phyloP scores from a whole-genome alignment of 2,797 vertebrate genomes.

The Etheostoma nigrum region DNA sequence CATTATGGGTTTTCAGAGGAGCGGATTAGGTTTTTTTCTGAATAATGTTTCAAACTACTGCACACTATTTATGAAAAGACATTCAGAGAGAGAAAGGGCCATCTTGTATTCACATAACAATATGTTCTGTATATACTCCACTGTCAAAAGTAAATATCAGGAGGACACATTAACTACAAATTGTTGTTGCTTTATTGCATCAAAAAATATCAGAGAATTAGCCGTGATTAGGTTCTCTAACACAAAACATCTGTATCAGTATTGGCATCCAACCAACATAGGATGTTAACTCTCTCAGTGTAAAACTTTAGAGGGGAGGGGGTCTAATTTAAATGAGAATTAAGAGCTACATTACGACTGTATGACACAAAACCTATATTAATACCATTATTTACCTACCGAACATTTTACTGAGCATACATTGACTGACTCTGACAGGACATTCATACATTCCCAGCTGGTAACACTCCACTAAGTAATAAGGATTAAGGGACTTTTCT shows the following conservation, averaged over 20 bases:
- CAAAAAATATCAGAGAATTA: not conserved
- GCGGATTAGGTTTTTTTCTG: too few species aligned
- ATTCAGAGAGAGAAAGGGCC: not conserved
- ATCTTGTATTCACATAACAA: too few species aligned
- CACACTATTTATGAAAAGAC: too few species aligned
- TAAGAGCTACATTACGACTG: not conserved
- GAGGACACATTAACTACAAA: not conserved
- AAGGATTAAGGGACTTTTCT: slow-evolving; percentile 8
- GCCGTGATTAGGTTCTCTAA: too few species aligned
- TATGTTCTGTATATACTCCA: not conserved
- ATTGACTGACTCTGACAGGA: not conserved
- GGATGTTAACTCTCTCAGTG: too few species aligned
- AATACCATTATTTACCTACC: too few species aligned
- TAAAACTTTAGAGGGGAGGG: too few species aligned
- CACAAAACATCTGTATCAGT: too few species aligned
- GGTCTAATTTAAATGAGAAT: not conserved
- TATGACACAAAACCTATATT: not conserved
- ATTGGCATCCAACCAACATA: too few species aligned
- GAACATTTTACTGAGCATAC: not conserved
- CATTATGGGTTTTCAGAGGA: too few species aligned
- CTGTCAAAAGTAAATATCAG: not conserved
- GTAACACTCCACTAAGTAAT: slow-evolving; percentile 6
- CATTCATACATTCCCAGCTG: slow-evolving; percentile 22
- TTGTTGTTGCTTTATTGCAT: slow-evolving; percentile 11
- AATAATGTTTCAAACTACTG: too few species aligned